A percentile compares a stretch with the other conserved stretches of the same genome.
phyloP scores from a whole-genome alignment of 1,140 invertebrate genomes.

The Manduca sexta region DNA sequence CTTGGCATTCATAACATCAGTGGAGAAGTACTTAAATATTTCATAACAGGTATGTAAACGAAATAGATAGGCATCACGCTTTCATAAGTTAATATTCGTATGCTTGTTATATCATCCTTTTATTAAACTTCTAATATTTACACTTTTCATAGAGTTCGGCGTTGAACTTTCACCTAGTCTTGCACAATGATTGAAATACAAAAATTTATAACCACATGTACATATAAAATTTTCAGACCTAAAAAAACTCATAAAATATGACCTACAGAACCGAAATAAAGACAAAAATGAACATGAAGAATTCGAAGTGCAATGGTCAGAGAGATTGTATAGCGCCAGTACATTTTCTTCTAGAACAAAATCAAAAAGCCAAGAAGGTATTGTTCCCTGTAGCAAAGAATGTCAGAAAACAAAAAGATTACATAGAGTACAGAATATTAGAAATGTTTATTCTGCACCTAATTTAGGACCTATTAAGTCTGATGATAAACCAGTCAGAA shows the following conservation, averaged over 20 bases:
- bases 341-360: conserved; percentile 62
- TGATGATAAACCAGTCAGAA: conserved; percentile 26
- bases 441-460: conserved; percentile 47
- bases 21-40: conserved; percentile 59
- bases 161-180: no score
- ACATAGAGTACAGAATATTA: conserved; percentile 11
- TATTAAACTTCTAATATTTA: no score
- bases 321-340: conserved; percentile 63
- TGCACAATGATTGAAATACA: no score
- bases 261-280: conserved; percentile 49
- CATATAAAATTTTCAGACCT: conserved; percentile 74
- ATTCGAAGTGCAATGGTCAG: conserved; percentile 42
- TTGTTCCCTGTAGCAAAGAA: conserved; percentile 37
- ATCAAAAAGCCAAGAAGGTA: conserved; percentile 37
- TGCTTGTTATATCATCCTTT: no score
- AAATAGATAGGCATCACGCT: background rate
- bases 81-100: no score
- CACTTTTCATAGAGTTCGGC: no score
- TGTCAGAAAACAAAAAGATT: conserved; percentile 26
- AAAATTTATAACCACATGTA: no score
- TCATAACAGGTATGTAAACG: conserved; percentile 44
- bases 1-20: conserved; percentile 62
- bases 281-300: conserved; percentile 16
- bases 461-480: conserved; percentile 24
- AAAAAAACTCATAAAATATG: conserved; percentile 75